These are phyloP conservation scores for Bos javanicus DNA, from an alignment of 2,113 vertebrate genomes.

Conservation along the genomic window DNA sequence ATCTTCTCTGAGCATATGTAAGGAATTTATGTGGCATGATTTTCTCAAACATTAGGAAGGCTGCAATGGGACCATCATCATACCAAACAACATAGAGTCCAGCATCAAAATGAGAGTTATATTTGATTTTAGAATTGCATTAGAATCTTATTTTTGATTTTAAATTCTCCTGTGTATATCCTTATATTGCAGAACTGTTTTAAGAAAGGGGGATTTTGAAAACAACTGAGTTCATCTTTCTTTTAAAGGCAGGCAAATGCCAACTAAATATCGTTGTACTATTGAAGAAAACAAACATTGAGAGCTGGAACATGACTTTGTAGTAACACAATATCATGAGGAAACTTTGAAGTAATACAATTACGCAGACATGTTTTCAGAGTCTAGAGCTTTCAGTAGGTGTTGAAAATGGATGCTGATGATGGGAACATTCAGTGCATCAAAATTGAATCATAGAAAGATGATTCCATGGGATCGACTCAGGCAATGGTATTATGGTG, in stretches of 20 bases:
- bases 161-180: conserved; percentile 11
- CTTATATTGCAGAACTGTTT: conserved; percentile 27
- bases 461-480: neutral
- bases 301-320: conserved; percentile 47
- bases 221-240: conserved; percentile 39
- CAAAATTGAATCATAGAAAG: conserved; percentile 33
- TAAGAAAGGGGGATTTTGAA: conserved; percentile 29
- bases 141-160: conserved; percentile 53
- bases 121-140: conserved; percentile 53
- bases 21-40: conserved; percentile 51
- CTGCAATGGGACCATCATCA: neutral
- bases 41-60: conserved; percentile 48
- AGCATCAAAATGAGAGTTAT: conserved; percentile 30
- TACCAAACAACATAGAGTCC: neutral
- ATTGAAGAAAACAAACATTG: conserved; percentile 13
- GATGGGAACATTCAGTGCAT: conserved; percentile 11
- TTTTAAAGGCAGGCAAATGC: conserved; percentile 44
- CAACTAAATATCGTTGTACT: neutral
- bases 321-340: conserved; percentile 32
- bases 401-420: conserved; percentile 44
- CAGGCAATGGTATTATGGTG: neutral
- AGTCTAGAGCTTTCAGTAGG: conserved; percentile 28
- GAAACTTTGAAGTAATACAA: conserved; percentile 55
- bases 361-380: conserved; percentile 47
- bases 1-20: conserved; percentile 44